Percentiles rank a stretch among this genome's conserved stretches.
Evolutionary conservation across 2,888 invertebrate genomes (phyloP).

Genomic region (Pardosa pseudoannulata): DNA sequence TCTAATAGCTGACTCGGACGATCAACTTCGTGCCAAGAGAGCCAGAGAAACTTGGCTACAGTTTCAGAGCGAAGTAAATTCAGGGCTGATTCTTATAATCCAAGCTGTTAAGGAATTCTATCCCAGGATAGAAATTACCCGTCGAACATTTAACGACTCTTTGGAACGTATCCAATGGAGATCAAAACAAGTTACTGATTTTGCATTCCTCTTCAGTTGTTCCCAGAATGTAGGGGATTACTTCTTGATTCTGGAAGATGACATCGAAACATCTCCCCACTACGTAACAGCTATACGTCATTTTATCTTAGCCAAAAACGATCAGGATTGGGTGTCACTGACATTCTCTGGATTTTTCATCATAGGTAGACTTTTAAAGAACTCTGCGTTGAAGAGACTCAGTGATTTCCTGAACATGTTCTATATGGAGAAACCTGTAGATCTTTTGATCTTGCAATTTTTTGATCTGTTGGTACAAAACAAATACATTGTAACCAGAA

Average conservation of each 20-base stretch:
- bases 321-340: slow-evolving; percentile 76
- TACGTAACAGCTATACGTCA: slow-evolving; percentile 76
- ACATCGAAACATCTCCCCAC: slow-evolving; percentile 76
- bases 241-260: slow-evolving; percentile 78
- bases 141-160: slow-evolving; percentile 77
- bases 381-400: slow-evolving; percentile 75
- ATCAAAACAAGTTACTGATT: slow-evolving; percentile 78
- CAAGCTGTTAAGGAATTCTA: slow-evolving; percentile 75
- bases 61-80: slow-evolving; percentile 75
- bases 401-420: slow-evolving; percentile 75
- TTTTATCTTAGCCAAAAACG: slow-evolving; percentile 74
- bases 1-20: slow-evolving; percentile 77
- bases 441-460: slow-evolving; percentile 76
- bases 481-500: slow-evolving; percentile 73
- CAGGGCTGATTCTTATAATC: slow-evolving; percentile 77
- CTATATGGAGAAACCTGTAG: slow-evolving; percentile 76
- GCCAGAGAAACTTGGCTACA: slow-evolving; percentile 70
- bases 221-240: slow-evolving; percentile 76
- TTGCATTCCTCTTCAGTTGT: slow-evolving; percentile 77
- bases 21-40: slow-evolving; percentile 74
- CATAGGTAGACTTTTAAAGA: slow-evolving; percentile 77
- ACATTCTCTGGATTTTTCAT: slow-evolving; percentile 77
- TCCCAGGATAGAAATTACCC: slow-evolving; percentile 75
- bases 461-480: slow-evolving; percentile 75
- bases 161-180: slow-evolving; percentile 77